Base-by-base conservation (phyloP, 2,113 vertebrate species). In the Sinocyclocheilus anophthalmus region DNA sequence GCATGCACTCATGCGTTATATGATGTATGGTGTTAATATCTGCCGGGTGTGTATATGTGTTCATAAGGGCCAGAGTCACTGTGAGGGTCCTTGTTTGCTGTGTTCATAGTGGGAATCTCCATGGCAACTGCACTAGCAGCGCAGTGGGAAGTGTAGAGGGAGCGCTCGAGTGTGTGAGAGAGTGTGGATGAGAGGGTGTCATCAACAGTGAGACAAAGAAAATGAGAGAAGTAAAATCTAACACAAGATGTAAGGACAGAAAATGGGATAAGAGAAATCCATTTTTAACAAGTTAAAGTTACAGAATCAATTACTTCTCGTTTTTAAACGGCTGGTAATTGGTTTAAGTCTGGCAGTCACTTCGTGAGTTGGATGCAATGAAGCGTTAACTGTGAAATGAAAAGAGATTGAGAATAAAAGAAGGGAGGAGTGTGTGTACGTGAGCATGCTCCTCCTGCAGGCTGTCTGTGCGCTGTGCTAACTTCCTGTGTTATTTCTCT, bases 401-500 rank as follows among this genome's bases (percentile, higher is more conserved):
- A 91, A 89, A 89, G n/a, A 77, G 85, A 89, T 75, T 63, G 86
- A 86, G 90, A 87, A 87, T 6, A 24, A 88, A 18, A 84, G 24
- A 85, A 81, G 50, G 65, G 63, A 72, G 18, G 86, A 50, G 84
- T 42, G 76, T 80, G 57, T 59, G 89, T 76, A 63, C 77, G 85
- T 53, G 50, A 93, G 94, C 94, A 92, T 93, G 93, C 93, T 94
- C 93, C 77, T 26, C 84, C 24, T 22, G n/a, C 81, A 84, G 69
- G n/a, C 87, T 76, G 84, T 57, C 85, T 55, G 79, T 77, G 82
- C 69, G 50, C 85, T 91, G 89, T 90, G 89, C 37, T 94, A 90
- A 95, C 94, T 95, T 95, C 94, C 94, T 95, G 92, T 91, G 93
- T 91, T 92, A 82, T 89, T 91, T 88, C 69, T 88, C 91, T 93